These are phyloP conservation scores for Ciconia boyciana DNA, from an alignment of 2,113 vertebrate species.

Conservation along the genomic window DNA sequence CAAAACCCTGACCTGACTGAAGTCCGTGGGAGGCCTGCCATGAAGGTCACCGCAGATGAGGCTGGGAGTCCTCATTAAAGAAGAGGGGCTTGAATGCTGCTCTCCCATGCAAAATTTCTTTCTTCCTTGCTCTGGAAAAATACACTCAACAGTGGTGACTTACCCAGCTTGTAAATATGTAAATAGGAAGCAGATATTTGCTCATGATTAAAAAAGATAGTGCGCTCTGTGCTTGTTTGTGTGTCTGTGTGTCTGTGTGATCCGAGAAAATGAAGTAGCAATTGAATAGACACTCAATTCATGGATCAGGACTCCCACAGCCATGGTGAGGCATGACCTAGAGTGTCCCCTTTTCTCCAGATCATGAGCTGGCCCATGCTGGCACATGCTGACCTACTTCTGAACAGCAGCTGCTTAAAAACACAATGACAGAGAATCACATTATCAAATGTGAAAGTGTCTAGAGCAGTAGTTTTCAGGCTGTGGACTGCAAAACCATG, in stretches of 20 bases:
- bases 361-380: not conserved
- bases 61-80: not conserved
- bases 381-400: not conserved
- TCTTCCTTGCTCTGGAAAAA: not conserved
- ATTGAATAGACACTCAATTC: not conserved
- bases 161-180: not conserved
- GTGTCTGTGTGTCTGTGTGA: not conserved
- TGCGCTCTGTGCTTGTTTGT: accelerated
- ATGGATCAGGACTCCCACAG: not conserved
- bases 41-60: conserved; percentile 14
- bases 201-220: not conserved
- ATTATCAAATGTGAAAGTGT: not conserved
- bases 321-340: not conserved
- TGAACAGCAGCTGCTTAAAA: not conserved
- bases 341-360: not conserved
- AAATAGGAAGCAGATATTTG: not conserved
- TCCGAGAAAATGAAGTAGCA: not conserved
- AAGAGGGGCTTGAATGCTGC: not conserved
- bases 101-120: not conserved
- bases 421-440: not conserved
- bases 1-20: not conserved
- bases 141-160: not conserved
- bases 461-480: not conserved
- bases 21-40: not conserved
- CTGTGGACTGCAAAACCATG: not conserved